Evolutionary conservation across 2,888 invertebrate species (phyloP), one percentile per base, ranked within the genome.

Genomic region (Meghimatium bilineatum): DNA sequence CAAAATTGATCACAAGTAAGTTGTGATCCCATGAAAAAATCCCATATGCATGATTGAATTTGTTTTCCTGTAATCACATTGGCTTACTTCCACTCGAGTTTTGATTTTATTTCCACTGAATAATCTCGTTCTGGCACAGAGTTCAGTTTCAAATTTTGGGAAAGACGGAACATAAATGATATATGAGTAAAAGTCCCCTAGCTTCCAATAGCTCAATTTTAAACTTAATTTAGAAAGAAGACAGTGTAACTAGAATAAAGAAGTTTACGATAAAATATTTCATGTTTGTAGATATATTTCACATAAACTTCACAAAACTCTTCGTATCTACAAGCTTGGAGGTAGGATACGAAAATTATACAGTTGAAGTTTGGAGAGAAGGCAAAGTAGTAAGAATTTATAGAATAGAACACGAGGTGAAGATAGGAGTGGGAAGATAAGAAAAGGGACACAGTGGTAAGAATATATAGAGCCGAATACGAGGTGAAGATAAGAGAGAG

Each of bases 1-100:
- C 82, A 66, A 77, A 77, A 76, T 52, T 49, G 76, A 82, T 76
- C 76, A 75, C 76, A 52, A 38, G 72, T 32, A 69, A 80, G 23
- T 56, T 72, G 71, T 49, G 71, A 49, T 36, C 74, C 63, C 69
- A 71, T 80, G 74, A 71, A 81, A 80, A 66, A 36, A 20, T 26
- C 23, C 23, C 0, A 29, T 3, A 23, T 63, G 74, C 81, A 32
- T 74, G 74, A 63, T 3, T 81, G 63, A 36, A 29, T 60, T 44
- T 60, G 72, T 81, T 72, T 38, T 26, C 44, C 72, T 71, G 38
- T 74, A 81, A 81, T 81, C 81, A 81, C 34, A 81, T 81, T 74
- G 74, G 56, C 5, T 74, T 81, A 72, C 81, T 72, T 81, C 74
- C 81, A 60, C 72, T 74, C 34, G 56, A 49, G 66, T 81, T 72